Base-by-base conservation (phyloP, 1,140 invertebrate genomes). In the Drosophila arizonae region DNA sequence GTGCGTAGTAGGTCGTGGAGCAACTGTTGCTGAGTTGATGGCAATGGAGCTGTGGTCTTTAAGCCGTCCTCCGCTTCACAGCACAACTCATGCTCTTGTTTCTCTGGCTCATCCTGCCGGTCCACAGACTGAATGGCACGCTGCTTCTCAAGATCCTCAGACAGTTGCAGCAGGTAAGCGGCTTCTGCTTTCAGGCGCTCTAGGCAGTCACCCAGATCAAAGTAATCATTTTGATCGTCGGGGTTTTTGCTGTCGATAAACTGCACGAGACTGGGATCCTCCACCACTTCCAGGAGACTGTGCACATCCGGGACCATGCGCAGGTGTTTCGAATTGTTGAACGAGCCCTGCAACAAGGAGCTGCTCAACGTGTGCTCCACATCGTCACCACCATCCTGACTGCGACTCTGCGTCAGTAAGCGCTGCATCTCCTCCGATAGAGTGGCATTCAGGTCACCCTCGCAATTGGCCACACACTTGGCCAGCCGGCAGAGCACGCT, bases 381-480 rank as follows among this genome's bases (percentile, higher is more conserved):
- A 6, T 85, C 77, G 6, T 90, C 84, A 21, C 66, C 77, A 0
- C 15, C 72, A 33, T 91, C 90, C 3, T 81, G 77, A 28, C 73
- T 89, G 15, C 90, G 90, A 60, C 74, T 89, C 1, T 79, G 73
- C 3, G 75, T 54, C 3, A 87, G 45, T n/a, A 91, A 71, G 28
- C 90, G 87, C 24, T 91, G 90, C 58, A 96, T 92, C 80, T 95
- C 94, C 39, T 93, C 94, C 0, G 96, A 93, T 15, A 96, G 90
- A 1, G 95, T 95, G 55, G 94, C 95, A 89, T 96, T 96, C 6
- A 96, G 90, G 91, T 96, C 96, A 81, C 96, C 95, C 91, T 97
- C 96, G 63, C 95, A 96, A 57, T 93, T 93, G 3, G 93, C 93
- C 78, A 96, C 95, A 90, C 96, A 96, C 69, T 94, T 94, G 30